Evolutionary conservation across 1,140 invertebrate species (phyloP).

Genomic region (Agrypnia vestita): DNA sequence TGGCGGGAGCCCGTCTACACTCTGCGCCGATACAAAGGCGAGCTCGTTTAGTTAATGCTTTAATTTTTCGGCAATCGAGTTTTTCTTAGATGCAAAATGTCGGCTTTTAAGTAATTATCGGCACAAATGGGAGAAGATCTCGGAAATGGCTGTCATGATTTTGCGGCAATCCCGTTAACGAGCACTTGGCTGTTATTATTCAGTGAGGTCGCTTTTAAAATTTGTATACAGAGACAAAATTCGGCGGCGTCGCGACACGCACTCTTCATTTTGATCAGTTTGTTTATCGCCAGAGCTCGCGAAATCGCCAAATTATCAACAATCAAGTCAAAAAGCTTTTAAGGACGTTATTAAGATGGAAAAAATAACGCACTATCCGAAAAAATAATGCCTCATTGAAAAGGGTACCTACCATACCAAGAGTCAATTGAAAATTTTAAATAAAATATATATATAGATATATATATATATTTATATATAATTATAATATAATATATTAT

Average conservation of each 20-base stretch:
- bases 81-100: neutral
- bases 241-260: neutral
- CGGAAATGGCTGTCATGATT: neutral
- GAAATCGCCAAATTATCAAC: neutral
- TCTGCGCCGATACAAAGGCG: neutral
- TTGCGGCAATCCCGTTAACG: slow-evolving; percentile 6
- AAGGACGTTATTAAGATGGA: neutral
- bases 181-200: slow-evolving; percentile 2
- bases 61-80: slow-evolving; percentile 3
- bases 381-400: too few relatives aligned
- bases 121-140: neutral
- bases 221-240: neutral
- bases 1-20: slow-evolving; percentile 1
- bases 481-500: too few relatives aligned
- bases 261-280: slow-evolving; percentile 19
- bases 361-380: too few relatives aligned
- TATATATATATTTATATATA: too few relatives aligned
- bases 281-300: slow-evolving; percentile 2
- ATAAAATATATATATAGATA: too few relatives aligned
- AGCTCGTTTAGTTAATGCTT: slow-evolving; percentile 15
- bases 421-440: too few relatives aligned
- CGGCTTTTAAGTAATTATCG: slow-evolving; percentile 15
- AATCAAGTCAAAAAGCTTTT: neutral
- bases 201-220: neutral
- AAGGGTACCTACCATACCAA: too few relatives aligned